phyloP scores from a whole-genome alignment of 2,113 vertebrate species.

The Edolisoma coerulescens region DNA sequence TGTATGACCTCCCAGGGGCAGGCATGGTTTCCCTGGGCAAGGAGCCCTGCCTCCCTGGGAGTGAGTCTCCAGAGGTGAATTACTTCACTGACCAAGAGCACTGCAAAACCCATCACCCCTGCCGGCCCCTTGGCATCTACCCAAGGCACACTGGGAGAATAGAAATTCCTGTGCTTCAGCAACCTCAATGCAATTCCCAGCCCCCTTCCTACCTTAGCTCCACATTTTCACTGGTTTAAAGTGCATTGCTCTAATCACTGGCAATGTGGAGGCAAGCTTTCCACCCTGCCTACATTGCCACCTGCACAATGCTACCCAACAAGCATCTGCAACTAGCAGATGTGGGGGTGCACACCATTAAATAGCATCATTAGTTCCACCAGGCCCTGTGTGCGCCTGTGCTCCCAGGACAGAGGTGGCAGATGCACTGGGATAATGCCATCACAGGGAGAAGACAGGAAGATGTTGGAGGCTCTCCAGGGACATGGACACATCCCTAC shows the following conservation, averaged over 20 bases:
- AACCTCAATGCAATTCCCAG: neutral
- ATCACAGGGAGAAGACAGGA: neutral
- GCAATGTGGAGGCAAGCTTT: neutral
- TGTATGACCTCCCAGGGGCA: neutral
- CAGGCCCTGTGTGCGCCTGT: neutral
- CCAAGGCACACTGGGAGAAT: neutral
- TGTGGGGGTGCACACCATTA: neutral
- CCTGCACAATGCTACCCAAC: neutral
- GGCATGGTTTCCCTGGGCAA: fast-evolving
- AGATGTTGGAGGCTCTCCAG: neutral
- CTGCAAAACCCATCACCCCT: neutral
- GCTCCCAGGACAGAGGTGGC: neutral
- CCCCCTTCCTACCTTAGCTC: neutral
- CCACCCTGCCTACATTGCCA: neutral
- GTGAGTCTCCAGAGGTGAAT: neutral
- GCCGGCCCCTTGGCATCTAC: no score
- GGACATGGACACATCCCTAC: no score
- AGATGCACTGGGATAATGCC: neutral
- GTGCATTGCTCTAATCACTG: fast-evolving
- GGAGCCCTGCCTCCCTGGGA: neutral
- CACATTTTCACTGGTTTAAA: neutral
- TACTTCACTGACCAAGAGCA: neutral
- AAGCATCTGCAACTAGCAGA: neutral
- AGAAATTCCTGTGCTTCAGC: neutral
- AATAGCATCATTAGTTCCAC: neutral